Evolutionary conservation across 1,140 invertebrate species (phyloP).

Genomic region (honey bee (Apis mellifera)): Amel_HAv3.1 CM009938.2:12412001-12412500

Average conservation of each 20-base stretch:
- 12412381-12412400: constrained; percentile 83
- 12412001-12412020: neutral
- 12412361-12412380: constrained; percentile 86
- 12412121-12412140: constrained; percentile 46
- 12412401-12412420: constrained; percentile 27
- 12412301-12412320: constrained; percentile 55
- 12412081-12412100: constrained; percentile 13
- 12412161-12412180: constrained; percentile 56
- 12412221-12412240: constrained; percentile 78
- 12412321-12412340: constrained; percentile 81
- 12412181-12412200: constrained; percentile 76
- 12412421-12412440: constrained; percentile 29
- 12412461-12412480: neutral
- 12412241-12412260: constrained; percentile 71
- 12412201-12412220: constrained; percentile 76
- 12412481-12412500: too few relatives aligned
- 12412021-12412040: neutral
- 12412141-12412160: constrained; percentile 47
- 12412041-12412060: neutral
- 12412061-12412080: neutral
- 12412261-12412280: constrained; percentile 69
- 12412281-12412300: constrained; percentile 65
- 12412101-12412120: constrained; percentile 24
- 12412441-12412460: neutral
- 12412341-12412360: constrained; percentile 87